Percentiles rank a stretch among this genome's conserved stretches.
Conservation (phyloP, 37 sponge, comb jelly and placozoan species). For the Cliona cf. orientalis region DNA sequence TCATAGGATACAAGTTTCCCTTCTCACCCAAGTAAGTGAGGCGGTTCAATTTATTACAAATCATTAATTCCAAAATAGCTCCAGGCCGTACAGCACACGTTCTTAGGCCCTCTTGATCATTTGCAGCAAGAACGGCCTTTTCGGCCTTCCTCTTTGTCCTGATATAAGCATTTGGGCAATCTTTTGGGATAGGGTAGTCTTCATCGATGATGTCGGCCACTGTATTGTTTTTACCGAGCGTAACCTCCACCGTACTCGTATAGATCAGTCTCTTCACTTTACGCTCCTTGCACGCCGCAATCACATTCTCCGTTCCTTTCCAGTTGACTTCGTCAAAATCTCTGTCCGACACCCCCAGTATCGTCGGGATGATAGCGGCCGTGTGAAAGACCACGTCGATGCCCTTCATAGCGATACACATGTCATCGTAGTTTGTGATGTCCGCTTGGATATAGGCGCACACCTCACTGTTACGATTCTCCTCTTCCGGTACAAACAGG, state of each 20-base stretch:
- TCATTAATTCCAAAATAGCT: background rate
- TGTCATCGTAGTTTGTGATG: constrained; percentile 36
- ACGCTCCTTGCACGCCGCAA: constrained; percentile 33
- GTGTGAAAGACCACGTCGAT: constrained; percentile 62
- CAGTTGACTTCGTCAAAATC: constrained; percentile 26
- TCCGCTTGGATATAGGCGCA: constrained; percentile 53
- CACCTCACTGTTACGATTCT: constrained; percentile 24
- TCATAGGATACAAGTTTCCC: too few species aligned
- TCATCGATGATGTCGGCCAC: constrained; percentile 24
- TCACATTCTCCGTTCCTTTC: constrained; percentile 47
- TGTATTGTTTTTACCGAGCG: constrained; percentile 24
- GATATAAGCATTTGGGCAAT: constrained; percentile 15
- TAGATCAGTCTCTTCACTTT: constrained; percentile 61
- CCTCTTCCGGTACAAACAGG: constrained; percentile 42
- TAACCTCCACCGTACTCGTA: constrained; percentile 34
- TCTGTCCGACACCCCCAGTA: background rate
- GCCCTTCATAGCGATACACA: constrained; percentile 16
- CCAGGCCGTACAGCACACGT: constrained; percentile 55
- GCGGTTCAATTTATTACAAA: too few species aligned
- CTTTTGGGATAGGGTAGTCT: constrained; percentile 25
- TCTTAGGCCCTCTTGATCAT: constrained; percentile 20
- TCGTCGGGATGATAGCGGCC: constrained; percentile 17
- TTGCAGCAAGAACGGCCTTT: constrained; percentile 31
- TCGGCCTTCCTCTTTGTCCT: constrained; percentile 42
- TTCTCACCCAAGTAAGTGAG: too few species aligned